Conservation (phyloP, 2,888 invertebrate species). For the Plagodis pulveraria region DNA sequence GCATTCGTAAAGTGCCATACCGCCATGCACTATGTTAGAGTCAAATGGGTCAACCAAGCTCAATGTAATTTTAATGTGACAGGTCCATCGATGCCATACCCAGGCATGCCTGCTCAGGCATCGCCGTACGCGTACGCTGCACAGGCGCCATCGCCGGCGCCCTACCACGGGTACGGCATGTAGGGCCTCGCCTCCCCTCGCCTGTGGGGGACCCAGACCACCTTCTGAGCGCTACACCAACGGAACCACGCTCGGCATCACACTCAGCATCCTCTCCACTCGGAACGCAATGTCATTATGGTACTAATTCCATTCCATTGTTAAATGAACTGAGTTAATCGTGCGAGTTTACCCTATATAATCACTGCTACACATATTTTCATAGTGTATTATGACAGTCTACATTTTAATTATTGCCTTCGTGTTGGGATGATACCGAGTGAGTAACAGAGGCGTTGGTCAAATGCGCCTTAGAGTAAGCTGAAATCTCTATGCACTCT, state of each 20-base stretch:
- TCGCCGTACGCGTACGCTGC: constrained; percentile 82
- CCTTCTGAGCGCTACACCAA: constrained; percentile 43
- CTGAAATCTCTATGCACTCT: constrained; percentile 48
- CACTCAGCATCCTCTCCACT: too few species aligned
- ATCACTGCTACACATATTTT: too few species aligned
- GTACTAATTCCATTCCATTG: too few species aligned
- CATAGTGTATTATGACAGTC: too few species aligned
- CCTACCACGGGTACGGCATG: constrained; percentile 85
- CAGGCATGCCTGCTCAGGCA: constrained; percentile 70
- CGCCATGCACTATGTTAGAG: too few species aligned
- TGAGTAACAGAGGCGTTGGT: neutral
- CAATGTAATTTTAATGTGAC: constrained; percentile 14
- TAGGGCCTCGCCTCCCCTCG: constrained; percentile 59
- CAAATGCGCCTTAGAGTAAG: neutral
- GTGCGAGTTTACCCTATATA: too few species aligned
- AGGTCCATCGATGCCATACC: constrained; percentile 82
- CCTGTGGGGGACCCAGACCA: constrained; percentile 48
- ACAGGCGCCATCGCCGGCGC: constrained; percentile 80
- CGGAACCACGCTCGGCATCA: neutral
- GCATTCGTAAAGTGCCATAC: too few species aligned
- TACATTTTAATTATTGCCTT: too few species aligned
- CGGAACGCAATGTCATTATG: too few species aligned
- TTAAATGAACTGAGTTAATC: too few species aligned
- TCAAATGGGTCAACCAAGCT: too few species aligned
- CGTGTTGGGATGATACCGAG: neutral